Percentiles rank a stretch among this genome's conserved stretches.
Evolutionary conservation across 2,797 vertebrate species (phyloP).

Genomic region (Halcyon chelicuti): DNA sequence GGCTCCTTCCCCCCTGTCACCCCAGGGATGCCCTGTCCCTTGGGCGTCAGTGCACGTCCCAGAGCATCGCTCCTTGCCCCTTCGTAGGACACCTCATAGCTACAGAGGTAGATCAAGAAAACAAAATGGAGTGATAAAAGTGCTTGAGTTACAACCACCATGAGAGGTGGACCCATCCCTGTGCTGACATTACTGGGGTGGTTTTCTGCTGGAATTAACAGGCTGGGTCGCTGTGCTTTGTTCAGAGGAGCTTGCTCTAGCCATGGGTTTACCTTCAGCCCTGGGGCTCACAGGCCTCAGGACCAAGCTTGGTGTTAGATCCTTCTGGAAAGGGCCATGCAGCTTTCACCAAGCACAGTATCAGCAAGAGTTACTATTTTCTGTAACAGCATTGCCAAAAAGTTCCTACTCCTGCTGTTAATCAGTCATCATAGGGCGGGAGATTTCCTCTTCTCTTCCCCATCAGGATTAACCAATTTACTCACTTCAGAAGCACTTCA

Average conservation of each 20-base stretch:
- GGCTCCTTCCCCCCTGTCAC: background rate
- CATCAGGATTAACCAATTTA: background rate
- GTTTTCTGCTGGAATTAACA: background rate
- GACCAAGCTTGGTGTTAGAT: background rate
- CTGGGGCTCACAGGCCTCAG: background rate
- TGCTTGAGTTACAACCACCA: accelerated
- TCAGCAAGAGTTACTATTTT: background rate
- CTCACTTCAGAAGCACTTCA: background rate
- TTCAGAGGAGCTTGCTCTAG: too few species aligned
- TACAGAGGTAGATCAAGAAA: accelerated
- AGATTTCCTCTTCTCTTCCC: background rate
- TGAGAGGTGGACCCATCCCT: accelerated
- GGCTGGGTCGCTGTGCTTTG: accelerated
- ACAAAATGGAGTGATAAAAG: background rate
- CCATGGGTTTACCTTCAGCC: background rate
- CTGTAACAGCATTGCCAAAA: background rate
- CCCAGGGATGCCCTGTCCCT: accelerated
- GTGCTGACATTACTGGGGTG: accelerated
- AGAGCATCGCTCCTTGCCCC: background rate
- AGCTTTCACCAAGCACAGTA: background rate
- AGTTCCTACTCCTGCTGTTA: background rate
- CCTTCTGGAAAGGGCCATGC: accelerated
- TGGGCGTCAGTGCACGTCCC: accelerated
- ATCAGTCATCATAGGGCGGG: accelerated
- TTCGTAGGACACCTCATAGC: accelerated